These are phyloP conservation scores for Columba livia DNA, from an alignment of 2,113 vertebrate genomes.

Conservation along the genomic window DNA sequence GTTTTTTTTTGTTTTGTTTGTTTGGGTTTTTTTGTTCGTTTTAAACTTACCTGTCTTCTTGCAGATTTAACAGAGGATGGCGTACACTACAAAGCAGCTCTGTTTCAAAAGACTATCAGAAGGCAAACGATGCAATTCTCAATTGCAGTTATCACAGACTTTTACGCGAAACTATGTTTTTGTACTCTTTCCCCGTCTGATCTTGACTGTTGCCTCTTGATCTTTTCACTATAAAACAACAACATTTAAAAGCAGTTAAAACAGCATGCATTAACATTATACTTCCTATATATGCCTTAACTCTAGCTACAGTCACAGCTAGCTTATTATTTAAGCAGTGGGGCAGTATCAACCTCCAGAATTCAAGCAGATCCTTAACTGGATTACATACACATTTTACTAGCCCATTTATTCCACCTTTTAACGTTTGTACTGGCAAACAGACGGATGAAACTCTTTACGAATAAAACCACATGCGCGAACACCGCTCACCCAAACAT, in stretches of 20 bases:
- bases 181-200: not conserved
- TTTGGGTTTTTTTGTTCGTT: too few species aligned
- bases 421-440: fast-evolving
- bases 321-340: fast-evolving
- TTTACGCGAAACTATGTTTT: not conserved
- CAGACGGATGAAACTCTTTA: fast-evolving
- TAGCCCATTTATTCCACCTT: fast-evolving
- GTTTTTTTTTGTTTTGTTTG: too few species aligned
- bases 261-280: fast-evolving
- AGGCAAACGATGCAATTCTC: not conserved
- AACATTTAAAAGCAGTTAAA: not conserved
- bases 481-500: not conserved
- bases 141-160: not conserved
- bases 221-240: conserved; percentile 36
- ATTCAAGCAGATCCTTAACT: not conserved
- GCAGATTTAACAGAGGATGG: not conserved
- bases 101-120: not conserved
- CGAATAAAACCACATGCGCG: fast-evolving
- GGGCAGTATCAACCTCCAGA: not conserved
- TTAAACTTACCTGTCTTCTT: conserved; percentile 23
- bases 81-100: fast-evolving
- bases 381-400: not conserved
- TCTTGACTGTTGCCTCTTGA: not conserved
- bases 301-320: fast-evolving
- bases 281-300: not conserved